Evolutionary conservation across 1,140 invertebrate species (phyloP).

Genomic region (Cardiocondyla obscurior): DNA sequence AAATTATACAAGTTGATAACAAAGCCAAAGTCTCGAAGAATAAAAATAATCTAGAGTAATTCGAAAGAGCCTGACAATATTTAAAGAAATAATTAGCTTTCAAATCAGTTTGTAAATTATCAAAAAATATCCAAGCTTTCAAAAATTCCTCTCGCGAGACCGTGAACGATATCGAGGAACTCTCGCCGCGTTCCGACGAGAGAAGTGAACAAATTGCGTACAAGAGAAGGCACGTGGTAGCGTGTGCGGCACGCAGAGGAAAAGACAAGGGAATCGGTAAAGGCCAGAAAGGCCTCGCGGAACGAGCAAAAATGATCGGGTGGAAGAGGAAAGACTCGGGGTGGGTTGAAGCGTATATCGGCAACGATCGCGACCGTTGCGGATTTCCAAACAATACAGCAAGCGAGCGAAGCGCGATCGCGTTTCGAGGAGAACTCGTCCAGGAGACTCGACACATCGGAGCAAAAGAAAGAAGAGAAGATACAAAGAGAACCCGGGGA

Average conservation of each 20-base stretch:
- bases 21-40: neutral
- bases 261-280: slow-evolving; percentile 63
- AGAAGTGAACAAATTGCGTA: slow-evolving; percentile 81
- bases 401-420: slow-evolving; percentile 60
- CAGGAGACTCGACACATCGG: neutral
- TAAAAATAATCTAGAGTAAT: neutral
- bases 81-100: neutral
- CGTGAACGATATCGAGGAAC: slow-evolving; percentile 1
- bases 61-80: neutral
- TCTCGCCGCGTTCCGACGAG: slow-evolving; percentile 62
- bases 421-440: slow-evolving; percentile 36
- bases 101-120: neutral
- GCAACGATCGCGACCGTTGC: slow-evolving; percentile 71
- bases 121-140: neutral
- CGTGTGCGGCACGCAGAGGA: slow-evolving; percentile 68
- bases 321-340: slow-evolving; percentile 12
- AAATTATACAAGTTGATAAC: neutral
- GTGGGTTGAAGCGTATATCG: slow-evolving; percentile 71
- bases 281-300: slow-evolving; percentile 12
- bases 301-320: slow-evolving; percentile 74
- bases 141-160: neutral
- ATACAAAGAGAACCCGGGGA: neutral
- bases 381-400: slow-evolving; percentile 82
- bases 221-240: slow-evolving; percentile 69
- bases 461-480: neutral